Evolutionary conservation across 53 echinoderm and acorn worm species (phyloP), one percentile per base, ranked within the genome.

Genomic region (Hippasteria phrygiana): DNA sequence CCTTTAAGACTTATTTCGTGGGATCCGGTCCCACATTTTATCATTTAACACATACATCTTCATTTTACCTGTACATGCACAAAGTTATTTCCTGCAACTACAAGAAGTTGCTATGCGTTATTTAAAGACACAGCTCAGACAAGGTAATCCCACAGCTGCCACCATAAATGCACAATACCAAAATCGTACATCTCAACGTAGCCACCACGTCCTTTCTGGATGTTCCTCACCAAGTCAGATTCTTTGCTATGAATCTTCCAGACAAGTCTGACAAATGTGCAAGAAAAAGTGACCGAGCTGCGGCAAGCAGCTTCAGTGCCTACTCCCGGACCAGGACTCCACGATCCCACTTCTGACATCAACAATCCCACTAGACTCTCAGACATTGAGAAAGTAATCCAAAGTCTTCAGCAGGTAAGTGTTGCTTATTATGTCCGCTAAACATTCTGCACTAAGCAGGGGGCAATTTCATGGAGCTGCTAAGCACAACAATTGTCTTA

Each of bases 261-360:
- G 85, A 35, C 85, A 36, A 85, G 85, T 46, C 50, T 85, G 17
- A 70, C 85, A 54, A 53, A 53, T 12, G 35, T 85, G 14, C 85
- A 85, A 71, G 71, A 71, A 8, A 38, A 85, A 16, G 71, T 85
- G 36, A 12, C 28, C 54, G 32, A 51, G 37, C 46, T 34, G 51
- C 48, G 24, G 33, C 85, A 69, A 36, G 51, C 48, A 70, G 18
- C 83, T 45, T 20, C 67, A 28, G 37, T n/a, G 51, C 1, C 85
- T 36, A 85, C 50, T 0, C 70, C 70, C 35, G 4, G 9, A n/a
- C 84, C 69, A 28, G 37, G 6, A 32, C 11, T 59, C 14, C 35
- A 14, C 53, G 12, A 84, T 69, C 84, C 84, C 84, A 36, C 84
- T 32, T 20, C 70, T 71, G 70, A 26, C 84, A 69, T 71, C 71